Conservation (phyloP, 2,113 vertebrate species). For the Labeo catla region DNA sequence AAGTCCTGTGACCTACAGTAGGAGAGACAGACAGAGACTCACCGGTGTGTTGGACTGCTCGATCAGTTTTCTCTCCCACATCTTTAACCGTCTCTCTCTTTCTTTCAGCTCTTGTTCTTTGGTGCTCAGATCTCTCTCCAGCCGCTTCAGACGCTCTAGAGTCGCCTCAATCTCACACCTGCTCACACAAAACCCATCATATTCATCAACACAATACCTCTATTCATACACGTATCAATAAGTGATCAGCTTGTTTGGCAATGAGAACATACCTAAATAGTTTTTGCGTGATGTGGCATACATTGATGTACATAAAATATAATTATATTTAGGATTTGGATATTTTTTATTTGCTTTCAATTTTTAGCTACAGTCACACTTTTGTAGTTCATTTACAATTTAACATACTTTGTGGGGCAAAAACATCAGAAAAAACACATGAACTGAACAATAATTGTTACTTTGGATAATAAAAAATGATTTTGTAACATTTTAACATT, state of each 20-base stretch:
- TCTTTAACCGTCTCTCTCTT: conserved; percentile 89
- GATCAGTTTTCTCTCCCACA: conserved; percentile 97
- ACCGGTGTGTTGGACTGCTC: conserved; percentile 96
- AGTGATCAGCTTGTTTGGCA: background rate
- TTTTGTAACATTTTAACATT: no score
- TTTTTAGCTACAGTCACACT: background rate
- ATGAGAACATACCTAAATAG: background rate
- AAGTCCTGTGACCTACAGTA: background rate
- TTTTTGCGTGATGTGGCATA: background rate
- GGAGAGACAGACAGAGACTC: conserved; percentile 72
- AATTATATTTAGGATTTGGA: no score
- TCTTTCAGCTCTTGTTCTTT: conserved; percentile 98
- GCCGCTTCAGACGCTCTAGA: conserved; percentile 94
- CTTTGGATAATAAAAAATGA: background rate
- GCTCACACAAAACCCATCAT: conserved; percentile 47
- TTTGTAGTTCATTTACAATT: background rate
- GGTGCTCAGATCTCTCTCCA: conserved; percentile 96
- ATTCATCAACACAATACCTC: background rate
- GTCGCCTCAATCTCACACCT: conserved; percentile 98
- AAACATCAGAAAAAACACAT: background rate
- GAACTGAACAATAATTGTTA: no score
- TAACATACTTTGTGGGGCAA: background rate
- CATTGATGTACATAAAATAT: no score
- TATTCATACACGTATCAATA: background rate
- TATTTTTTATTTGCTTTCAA: background rate